Conservation (phyloP, 2,113 vertebrate species). For the Danionella cerebrum region DNA sequence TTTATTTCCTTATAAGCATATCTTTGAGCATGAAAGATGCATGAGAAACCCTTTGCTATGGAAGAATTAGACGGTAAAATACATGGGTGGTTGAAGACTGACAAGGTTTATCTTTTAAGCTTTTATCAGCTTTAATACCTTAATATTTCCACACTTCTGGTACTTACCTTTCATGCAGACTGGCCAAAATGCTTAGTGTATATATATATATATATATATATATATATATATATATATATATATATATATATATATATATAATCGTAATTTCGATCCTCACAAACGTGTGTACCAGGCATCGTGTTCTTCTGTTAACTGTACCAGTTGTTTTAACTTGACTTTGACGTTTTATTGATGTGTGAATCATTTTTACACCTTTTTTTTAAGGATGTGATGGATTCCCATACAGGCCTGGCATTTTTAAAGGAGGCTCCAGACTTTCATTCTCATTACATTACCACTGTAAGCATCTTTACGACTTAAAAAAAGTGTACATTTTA, state of each 20-base stretch:
- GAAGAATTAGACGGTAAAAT: background rate
- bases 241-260: no score
- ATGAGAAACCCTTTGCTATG: background rate
- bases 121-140: background rate
- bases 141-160: conserved; percentile 24
- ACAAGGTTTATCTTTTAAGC: no score
- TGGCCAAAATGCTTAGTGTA: background rate
- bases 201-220: no score
- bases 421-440: conserved; percentile 91
- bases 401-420: conserved; percentile 84
- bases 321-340: conserved; percentile 11
- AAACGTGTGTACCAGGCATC: conserved; percentile 3
- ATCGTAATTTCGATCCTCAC: conserved; percentile 11
- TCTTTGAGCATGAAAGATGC: conserved; percentile 29
- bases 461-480: conserved; percentile 64
- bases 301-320: conserved; percentile 2
- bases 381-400: conserved; percentile 87
- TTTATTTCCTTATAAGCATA: conserved; percentile 51
- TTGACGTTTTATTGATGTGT: conserved; percentile 21
- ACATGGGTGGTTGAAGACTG: no score
- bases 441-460: conserved; percentile 95
- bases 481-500: no score
- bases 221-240: no score
- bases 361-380: background rate
- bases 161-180: background rate